phyloP scores from a whole-genome alignment of 2,888 invertebrate genomes.

The Toxonevra muliebris region DNA sequence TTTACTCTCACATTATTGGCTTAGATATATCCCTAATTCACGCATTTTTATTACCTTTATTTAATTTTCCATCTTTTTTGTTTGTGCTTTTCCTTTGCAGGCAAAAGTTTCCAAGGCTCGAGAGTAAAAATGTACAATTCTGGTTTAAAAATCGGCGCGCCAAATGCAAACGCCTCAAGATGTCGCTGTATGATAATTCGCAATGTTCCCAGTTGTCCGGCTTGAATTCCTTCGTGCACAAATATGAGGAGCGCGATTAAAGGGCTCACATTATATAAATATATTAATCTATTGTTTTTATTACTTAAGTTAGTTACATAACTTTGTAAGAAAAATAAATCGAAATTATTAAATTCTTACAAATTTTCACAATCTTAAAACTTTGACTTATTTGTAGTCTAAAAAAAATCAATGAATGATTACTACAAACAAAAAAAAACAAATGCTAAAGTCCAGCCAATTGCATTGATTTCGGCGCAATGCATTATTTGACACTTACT shows the following conservation, averaged over 20 bases:
- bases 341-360: too few relatives aligned
- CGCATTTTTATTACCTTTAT: neutral
- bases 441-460: conserved; percentile 16
- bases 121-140: conserved; percentile 99
- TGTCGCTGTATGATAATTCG: conserved; percentile 80
- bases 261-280: neutral
- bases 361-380: too few relatives aligned
- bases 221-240: conserved; percentile 62
- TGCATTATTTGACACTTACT: conserved; percentile 1
- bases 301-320: too few relatives aligned
- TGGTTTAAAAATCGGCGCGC: conserved; percentile 99
- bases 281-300: neutral
- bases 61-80: neutral
- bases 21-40: neutral
- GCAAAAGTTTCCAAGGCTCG: conserved; percentile 97
- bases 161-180: conserved; percentile 95
- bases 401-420: neutral
- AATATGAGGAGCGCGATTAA: conserved; percentile 63
- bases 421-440: neutral
- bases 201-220: conserved; percentile 61
- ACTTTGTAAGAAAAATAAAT: too few relatives aligned
- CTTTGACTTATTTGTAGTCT: neutral
- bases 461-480: conserved; percentile 11
- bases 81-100: conserved; percentile 66
- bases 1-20: too few relatives aligned